Base-by-base conservation (phyloP, 2,888 invertebrate genomes). In the Teleiodes luculella region DNA sequence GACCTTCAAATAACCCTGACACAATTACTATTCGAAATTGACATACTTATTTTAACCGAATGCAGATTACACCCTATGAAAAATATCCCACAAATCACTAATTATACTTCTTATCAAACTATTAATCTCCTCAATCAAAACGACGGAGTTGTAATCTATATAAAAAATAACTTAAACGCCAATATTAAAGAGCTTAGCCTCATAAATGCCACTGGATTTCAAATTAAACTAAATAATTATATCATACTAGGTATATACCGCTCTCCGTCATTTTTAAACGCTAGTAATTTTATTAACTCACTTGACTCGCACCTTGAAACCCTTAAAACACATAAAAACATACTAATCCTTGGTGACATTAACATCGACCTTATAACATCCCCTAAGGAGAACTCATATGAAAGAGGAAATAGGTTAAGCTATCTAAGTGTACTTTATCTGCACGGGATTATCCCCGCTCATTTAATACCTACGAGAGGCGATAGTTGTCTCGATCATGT, bases 41-140 rank as follows among this genome's bases (percentile, higher is more conserved):
- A 59, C 47, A 55, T 62, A 24, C 14, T 62, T 46, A 50, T 60
- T 10, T 37, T 62, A 1, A 60, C 57, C 5, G 60, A 62, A 52
- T 62, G 60, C 28, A 30, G 56, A 24, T 20, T 59, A 39, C 57
- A 46, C 47, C 16, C 45, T 7, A 50, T 47, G 13, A 59, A 57
- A 57, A 54, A 53, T 8, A 55, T 55, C 37, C 60, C 60, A 8
- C 36, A 48, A 35, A 43, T 60, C 45, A 8, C 3, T 3, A 60
- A 60, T 36, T 57, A 58, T 13, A 37, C 16, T 18, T 18, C 50
- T 2, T 47, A 54, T 10, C 35, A 43, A 37, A 46, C 58, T 30
- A 53, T 30, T 13, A 35, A 39, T 20, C 33, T 50, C 18, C 13
- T 48, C 10, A 57, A 57, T 20, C 37, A 53, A 31, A 16, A 16